Conservation (phyloP, 37 sponge, comb jelly and placozoan genomes). For the Geodia barretti region DNA sequence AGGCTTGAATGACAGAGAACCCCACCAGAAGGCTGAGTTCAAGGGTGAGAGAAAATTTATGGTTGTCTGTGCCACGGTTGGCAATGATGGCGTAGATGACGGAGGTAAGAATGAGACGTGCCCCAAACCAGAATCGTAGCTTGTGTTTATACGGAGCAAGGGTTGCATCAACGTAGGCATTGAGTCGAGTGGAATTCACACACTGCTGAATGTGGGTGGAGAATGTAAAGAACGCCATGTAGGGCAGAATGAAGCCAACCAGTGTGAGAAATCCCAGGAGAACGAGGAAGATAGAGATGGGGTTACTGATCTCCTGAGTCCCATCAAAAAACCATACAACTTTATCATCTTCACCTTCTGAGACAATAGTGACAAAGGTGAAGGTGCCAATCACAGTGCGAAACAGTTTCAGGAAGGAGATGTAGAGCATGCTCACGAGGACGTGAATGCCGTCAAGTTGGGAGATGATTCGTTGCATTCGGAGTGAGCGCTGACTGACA, state of each 20-base stretch:
- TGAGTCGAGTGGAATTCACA: background rate
- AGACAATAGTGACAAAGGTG: slow-evolving; percentile 8
- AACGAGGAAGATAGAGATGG: slow-evolving; percentile 4
- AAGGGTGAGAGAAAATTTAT: background rate
- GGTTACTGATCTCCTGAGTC: slow-evolving; percentile 5
- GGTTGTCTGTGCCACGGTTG: slow-evolving; percentile 7
- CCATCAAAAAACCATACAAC: slow-evolving; percentile 44
- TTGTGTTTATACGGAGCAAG: slow-evolving; percentile 46
- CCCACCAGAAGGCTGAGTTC: slow-evolving; percentile 6
- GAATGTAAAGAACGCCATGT: slow-evolving; percentile 16
- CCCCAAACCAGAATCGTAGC: slow-evolving; percentile 51
- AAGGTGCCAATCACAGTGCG: slow-evolving; percentile 33
- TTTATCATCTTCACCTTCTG: background rate
- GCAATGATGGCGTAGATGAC: slow-evolving; percentile 23
- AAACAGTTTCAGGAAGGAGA: slow-evolving; percentile 47
- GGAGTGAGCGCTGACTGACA: slow-evolving; percentile 6
- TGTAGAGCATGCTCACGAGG: slow-evolving; percentile 44
- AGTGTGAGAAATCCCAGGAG: slow-evolving; percentile 7
- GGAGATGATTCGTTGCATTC: slow-evolving; percentile 3
- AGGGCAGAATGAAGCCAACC: slow-evolving; percentile 16
- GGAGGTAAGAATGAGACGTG: slow-evolving; percentile 12
- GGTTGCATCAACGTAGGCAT: slow-evolving; percentile 34
- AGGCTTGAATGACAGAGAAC: slow-evolving; percentile 29
- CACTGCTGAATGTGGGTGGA: slow-evolving; percentile 1
- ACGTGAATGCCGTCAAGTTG: slow-evolving; percentile 15